Percentiles rank a stretch among this genome's conserved stretches.
These are phyloP conservation scores for Poecilobothrus nobilitatus DNA, from an alignment of 2,888 invertebrate species.

Conservation along the genomic window DNA sequence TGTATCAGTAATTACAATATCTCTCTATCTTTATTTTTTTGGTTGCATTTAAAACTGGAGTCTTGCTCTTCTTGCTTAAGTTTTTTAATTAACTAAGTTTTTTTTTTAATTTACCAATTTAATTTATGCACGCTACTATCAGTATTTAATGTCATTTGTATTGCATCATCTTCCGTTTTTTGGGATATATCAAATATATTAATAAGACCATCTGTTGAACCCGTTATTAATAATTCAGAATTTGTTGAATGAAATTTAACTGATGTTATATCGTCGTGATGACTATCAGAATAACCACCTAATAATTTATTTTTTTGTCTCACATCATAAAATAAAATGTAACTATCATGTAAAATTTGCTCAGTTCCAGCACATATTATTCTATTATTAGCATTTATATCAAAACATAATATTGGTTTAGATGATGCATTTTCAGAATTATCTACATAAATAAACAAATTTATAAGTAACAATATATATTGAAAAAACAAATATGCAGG, in stretches of 20 bases:
- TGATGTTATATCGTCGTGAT: slow-evolving; percentile 71
- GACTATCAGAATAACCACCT: slow-evolving; percentile 77
- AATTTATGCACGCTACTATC: slow-evolving; percentile 65
- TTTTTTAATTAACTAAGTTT: background rate
- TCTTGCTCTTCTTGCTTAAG: background rate
- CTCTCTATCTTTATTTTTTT: no score
- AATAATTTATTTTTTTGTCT: slow-evolving; percentile 52
- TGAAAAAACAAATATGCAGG: slow-evolving; percentile 12
- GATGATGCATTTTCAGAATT: slow-evolving; percentile 26
- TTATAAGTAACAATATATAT: slow-evolving; percentile 1
- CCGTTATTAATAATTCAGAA: slow-evolving; percentile 59
- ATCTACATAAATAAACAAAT: slow-evolving; percentile 10
- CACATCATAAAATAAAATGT: slow-evolving; percentile 73
- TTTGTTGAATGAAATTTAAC: slow-evolving; percentile 64
- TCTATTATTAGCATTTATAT: slow-evolving; percentile 60
- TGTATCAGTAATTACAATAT: no score
- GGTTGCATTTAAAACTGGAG: no score
- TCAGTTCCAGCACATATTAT: slow-evolving; percentile 70
- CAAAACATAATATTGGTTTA: slow-evolving; percentile 62
- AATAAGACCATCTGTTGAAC: slow-evolving; percentile 75
- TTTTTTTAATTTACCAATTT: slow-evolving; percentile 43
- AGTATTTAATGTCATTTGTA: slow-evolving; percentile 66
- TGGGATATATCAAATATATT: slow-evolving; percentile 74
- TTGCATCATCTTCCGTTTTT: slow-evolving; percentile 67
- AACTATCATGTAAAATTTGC: slow-evolving; percentile 59